Percentiles rank a stretch among this genome's conserved stretches.
These are phyloP conservation scores for Cylloceria caligata DNA, from an alignment of 2,888 invertebrate genomes.

Conservation along the genomic window DNA sequence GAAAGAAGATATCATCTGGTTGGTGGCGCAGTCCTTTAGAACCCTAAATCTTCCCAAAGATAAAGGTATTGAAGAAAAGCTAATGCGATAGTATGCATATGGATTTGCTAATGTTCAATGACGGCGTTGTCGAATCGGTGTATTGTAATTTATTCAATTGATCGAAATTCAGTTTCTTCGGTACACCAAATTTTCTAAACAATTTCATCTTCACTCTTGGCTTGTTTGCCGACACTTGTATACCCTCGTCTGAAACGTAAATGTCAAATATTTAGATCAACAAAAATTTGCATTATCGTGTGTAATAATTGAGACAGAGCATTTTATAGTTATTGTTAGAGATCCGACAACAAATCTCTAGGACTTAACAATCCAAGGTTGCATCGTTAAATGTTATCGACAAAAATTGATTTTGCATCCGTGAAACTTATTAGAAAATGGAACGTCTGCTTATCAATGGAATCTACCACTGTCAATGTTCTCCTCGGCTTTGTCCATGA, in stretches of 20 bases:
- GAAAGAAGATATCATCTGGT: too few species aligned
- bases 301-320: not conserved
- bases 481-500: conserved; percentile 72
- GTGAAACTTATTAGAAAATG: not conserved
- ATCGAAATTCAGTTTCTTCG: conserved; percentile 88
- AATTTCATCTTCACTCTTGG: conserved; percentile 75
- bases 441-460: not conserved
- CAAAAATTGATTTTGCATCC: not conserved
- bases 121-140: conserved; percentile 84
- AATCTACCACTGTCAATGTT: conserved; percentile 60
- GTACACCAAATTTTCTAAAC: conserved; percentile 80
- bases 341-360: not conserved
- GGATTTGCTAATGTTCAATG: conserved; percentile 95
- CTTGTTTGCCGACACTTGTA: conserved; percentile 74
- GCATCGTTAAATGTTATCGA: too few species aligned
- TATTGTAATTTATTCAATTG: conserved; percentile 91
- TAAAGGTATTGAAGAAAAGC: conserved; percentile 99
- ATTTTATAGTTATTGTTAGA: not conserved
- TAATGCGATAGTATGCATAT: conserved; percentile 98
- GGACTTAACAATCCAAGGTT: too few species aligned
- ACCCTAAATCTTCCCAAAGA: too few species aligned
- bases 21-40: too few species aligned
- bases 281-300: not conserved
- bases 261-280: conserved; percentile 3
- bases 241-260: conserved; percentile 71